A percentile compares a stretch with the other conserved stretches of the same genome.
phyloP scores from a whole-genome alignment of 1,140 invertebrate species.

The Leptopilina boulardi region DNA sequence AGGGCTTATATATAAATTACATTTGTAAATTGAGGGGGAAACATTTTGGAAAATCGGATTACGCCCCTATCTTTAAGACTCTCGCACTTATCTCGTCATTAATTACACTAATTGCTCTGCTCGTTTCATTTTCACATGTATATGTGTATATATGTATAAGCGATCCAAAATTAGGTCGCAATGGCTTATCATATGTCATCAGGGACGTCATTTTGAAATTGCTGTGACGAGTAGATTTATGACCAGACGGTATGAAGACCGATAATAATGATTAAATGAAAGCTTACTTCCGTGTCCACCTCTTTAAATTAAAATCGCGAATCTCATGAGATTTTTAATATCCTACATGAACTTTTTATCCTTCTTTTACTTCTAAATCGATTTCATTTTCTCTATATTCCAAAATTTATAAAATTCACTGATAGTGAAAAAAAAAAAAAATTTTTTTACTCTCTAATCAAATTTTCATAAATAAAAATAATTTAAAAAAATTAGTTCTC shows the following conservation, averaged over 20 bases:
- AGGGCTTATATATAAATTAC: not conserved
- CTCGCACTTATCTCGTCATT: conserved; percentile 26
- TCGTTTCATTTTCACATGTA: conserved; percentile 15
- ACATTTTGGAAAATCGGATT: conserved; percentile 1
- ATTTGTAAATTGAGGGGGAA: conserved; percentile 14
- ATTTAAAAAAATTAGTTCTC: no score
- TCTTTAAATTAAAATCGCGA: not conserved
- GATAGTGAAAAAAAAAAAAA: no score
- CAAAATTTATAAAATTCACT: no score
- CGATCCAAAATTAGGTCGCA: conserved; percentile 22
- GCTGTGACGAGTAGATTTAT: conserved; percentile 12
- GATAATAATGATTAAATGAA: conserved; percentile 17
- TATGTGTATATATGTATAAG: no score
- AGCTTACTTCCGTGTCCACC: not conserved
- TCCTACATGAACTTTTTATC: not conserved
- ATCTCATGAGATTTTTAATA: not conserved
- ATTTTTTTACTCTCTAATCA: no score
- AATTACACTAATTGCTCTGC: conserved; percentile 25
- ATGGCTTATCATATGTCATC: conserved; percentile 15
- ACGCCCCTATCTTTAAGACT: conserved; percentile 4
- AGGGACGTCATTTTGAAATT: conserved; percentile 10
- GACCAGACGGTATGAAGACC: not conserved
- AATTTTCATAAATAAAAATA: no score
- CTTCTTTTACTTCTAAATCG: not conserved
- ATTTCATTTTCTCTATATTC: no score